Base-by-base conservation (phyloP, 2,888 invertebrate species). In the Chalcis sispes region DNA sequence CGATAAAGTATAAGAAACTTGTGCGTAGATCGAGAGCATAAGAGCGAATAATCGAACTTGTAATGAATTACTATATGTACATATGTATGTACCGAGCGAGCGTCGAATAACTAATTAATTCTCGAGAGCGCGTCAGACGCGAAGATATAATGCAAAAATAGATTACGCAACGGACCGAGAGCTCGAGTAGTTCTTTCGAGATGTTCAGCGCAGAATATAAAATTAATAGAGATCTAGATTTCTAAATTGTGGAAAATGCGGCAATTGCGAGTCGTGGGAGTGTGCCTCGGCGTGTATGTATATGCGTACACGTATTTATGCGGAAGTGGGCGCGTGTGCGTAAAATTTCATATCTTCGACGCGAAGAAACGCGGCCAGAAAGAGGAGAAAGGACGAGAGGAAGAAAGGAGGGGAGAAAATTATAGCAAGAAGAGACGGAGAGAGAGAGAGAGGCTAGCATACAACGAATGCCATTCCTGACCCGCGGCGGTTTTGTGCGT, bases 141-240 rank as follows among this genome's bases (percentile, higher is more conserved):
- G 48, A 58, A 70, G 59, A 74, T 56, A 70, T 69, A 75, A 71
- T 23, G 32, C 66, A 71, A 79, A 74, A 77, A 74, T 79, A 67
- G 61, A 81, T 81, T 81, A 78, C 77, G 79, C 77, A 79, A 80
- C 58, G 66, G 42, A 42, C 2, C 42, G 72, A 77, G 62, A 62
- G 71, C 64, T 54, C 27, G 61, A 65, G 71, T 59, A 50, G 65
- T 61, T 66, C 69, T 77, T n/a, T 72, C 62, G 65, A 75, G 75
- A 72, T 75, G 85, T 83, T 77, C 77, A 65, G 65, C 56, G 56
- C 48, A 61, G 73, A 85, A 87, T 85, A 85, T 86, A 85, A 88
- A 87, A 88, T 88, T 88, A 88, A 88, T 88, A 86, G 86, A 82
- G 87, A 87, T 87, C 87, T 87, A 87, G 87, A 88, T 87, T 86